A percentile compares a stretch with the other conserved stretches of the same genome.
These are phyloP conservation scores for Pseudomugil tenellus DNA, from an alignment of 2,797 vertebrate species.

Conservation along the genomic window DNA sequence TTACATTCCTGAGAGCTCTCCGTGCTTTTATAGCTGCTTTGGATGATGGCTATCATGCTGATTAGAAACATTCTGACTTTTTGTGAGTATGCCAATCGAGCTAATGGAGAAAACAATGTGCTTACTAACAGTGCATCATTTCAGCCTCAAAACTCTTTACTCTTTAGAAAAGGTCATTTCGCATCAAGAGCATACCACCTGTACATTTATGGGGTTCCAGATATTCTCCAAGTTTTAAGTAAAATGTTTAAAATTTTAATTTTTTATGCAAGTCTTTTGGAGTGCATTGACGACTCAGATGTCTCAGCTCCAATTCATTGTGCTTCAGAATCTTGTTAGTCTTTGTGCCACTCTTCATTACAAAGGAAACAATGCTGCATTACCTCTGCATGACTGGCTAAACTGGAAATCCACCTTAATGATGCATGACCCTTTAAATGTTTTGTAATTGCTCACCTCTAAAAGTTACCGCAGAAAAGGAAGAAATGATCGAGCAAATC, in stretches of 20 bases:
- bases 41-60: slow-evolving; percentile 65
- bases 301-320: slow-evolving; percentile 67
- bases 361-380: slow-evolving; percentile 75
- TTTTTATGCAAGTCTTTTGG: background rate
- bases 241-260: slow-evolving; percentile 3
- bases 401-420: slow-evolving; percentile 71
- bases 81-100: slow-evolving; percentile 39
- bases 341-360: slow-evolving; percentile 76
- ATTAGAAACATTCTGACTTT: slow-evolving; percentile 72
- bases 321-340: slow-evolving; percentile 76
- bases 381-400: slow-evolving; percentile 76
- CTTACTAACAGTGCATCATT: slow-evolving; percentile 41
- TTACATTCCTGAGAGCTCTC: slow-evolving; percentile 79
- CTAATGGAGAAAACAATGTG: slow-evolving; percentile 33
- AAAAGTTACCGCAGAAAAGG: slow-evolving; percentile 25
- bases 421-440: slow-evolving; percentile 60
- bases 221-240: slow-evolving; percentile 24
- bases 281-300: slow-evolving; percentile 6
- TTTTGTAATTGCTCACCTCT: slow-evolving; percentile 61
- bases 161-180: slow-evolving; percentile 21
- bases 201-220: slow-evolving; percentile 37
- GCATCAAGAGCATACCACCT: slow-evolving; percentile 21
- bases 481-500: slow-evolving; percentile 50
- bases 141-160: background rate
- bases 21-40: slow-evolving; percentile 76